These are phyloP conservation scores for Microctonus brassicae DNA, from an alignment of 2,888 invertebrate species.

Conservation along the genomic window DNA sequence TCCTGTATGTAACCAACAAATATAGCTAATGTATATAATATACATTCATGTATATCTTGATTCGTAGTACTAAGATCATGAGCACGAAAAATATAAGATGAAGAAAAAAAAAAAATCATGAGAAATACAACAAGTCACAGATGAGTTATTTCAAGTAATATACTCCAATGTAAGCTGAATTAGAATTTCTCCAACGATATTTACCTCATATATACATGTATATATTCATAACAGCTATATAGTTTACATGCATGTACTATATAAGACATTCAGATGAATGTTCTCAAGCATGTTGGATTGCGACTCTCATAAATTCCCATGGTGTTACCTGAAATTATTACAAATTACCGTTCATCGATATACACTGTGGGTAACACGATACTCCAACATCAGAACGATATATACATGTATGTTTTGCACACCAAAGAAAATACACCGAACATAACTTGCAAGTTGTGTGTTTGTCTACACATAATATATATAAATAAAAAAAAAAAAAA, in stretches of 20 bases:
- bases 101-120: background rate
- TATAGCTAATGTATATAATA: background rate
- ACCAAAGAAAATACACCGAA: conserved; percentile 33
- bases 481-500: background rate
- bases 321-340: conserved; percentile 39
- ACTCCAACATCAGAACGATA: background rate
- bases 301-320: conserved; percentile 13
- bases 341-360: conserved; percentile 41
- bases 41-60: background rate
- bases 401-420: conserved; percentile 12
- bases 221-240: too few relatives aligned
- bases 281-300: background rate
- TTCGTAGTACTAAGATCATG: background rate
- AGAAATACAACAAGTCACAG: background rate
- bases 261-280: conserved; percentile 15
- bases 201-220: background rate
- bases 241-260: too few relatives aligned
- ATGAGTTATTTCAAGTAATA: background rate
- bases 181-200: background rate
- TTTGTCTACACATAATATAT: background rate
- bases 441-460: conserved; percentile 23
- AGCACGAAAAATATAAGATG: background rate
- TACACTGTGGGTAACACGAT: conserved; percentile 25
- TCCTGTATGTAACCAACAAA: background rate
- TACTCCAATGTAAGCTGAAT: background rate